A percentile compares a stretch with the other conserved stretches of the same genome.
phyloP scores from a whole-genome alignment of 2,113 vertebrate genomes.

The Lucifuga dentata region DNA sequence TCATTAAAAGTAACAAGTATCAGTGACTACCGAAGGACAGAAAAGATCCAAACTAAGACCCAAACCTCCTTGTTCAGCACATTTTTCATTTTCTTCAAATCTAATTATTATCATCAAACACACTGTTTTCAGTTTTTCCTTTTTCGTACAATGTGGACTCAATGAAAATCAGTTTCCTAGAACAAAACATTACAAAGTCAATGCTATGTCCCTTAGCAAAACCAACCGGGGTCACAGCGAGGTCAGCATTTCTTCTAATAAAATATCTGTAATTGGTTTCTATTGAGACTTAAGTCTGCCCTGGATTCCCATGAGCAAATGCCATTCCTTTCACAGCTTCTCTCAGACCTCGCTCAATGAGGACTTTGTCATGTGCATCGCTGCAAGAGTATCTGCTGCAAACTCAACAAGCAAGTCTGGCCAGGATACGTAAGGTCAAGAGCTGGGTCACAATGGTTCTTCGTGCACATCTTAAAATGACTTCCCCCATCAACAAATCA shows the following conservation, averaged over 20 bases:
- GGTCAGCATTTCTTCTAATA: slow-evolving; percentile 73
- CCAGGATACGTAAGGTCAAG: slow-evolving; percentile 63
- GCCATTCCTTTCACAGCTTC: slow-evolving; percentile 45
- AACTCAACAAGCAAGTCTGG: slow-evolving; percentile 54
- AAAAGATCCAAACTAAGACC: slow-evolving; percentile 32
- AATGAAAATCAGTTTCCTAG: slow-evolving; percentile 23
- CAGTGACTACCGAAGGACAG: slow-evolving; percentile 36
- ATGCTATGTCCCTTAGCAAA: slow-evolving; percentile 42
- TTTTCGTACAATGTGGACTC: slow-evolving; percentile 15
- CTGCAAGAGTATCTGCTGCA: slow-evolving; percentile 58
- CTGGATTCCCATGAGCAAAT: slow-evolving; percentile 69
- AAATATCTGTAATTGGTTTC: slow-evolving; percentile 72
- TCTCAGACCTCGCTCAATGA: slow-evolving; percentile 71
- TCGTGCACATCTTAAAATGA: slow-evolving; percentile 34
- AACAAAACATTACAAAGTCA: slow-evolving; percentile 37
- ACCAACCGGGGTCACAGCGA: slow-evolving; percentile 57
- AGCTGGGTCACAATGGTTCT: slow-evolving; percentile 51
- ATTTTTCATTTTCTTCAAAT: slow-evolving; percentile 55
- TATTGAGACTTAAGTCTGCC: slow-evolving; percentile 59
- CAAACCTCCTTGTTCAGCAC: slow-evolving; percentile 9
- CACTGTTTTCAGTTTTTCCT: slow-evolving; percentile 25
- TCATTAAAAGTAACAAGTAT: slow-evolving; percentile 8
- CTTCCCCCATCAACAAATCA: slow-evolving; percentile 33
- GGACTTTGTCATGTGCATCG: slow-evolving; percentile 73
- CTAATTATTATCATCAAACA: slow-evolving; percentile 14